A percentile compares a stretch with the other conserved stretches of the same genome.
These are phyloP conservation scores for Watsonalla binaria DNA, from an alignment of 2,888 invertebrate genomes.

Conservation along the genomic window DNA sequence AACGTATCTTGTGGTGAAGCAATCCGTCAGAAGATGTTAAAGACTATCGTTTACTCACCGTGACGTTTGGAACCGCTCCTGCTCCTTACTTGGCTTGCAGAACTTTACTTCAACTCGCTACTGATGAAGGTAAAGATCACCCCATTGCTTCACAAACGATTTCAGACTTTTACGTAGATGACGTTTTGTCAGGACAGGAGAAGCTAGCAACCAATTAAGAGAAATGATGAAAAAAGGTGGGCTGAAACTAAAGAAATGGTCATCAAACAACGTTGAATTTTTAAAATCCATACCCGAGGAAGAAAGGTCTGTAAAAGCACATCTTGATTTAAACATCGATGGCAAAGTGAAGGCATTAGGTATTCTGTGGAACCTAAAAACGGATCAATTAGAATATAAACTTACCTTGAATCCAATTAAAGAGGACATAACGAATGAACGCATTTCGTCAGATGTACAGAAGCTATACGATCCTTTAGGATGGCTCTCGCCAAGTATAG, in stretches of 20 bases:
- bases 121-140: constrained; percentile 9
- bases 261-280: constrained; percentile 5
- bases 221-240: constrained; percentile 7
- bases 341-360: constrained; percentile 17
- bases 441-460: constrained; percentile 10
- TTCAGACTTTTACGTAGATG: constrained; percentile 14
- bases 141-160: constrained; percentile 5
- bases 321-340: constrained; percentile 9
- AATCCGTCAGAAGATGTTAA: no score
- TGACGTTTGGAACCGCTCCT: constrained; percentile 16
- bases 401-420: constrained; percentile 5
- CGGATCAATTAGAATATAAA: constrained; percentile 18
- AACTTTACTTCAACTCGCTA: constrained; percentile 11
- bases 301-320: constrained; percentile 4
- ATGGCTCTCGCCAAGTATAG: constrained; percentile 18
- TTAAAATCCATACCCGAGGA: constrained; percentile 2
- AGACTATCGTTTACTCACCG: background rate
- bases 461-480: constrained; percentile 15
- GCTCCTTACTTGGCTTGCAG: constrained; percentile 13
- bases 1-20: no score
- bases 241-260: constrained; percentile 11
- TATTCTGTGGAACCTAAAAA: constrained; percentile 15
- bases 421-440: constrained; percentile 7
- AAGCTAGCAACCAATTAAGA: constrained; percentile 3
- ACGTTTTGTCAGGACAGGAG: constrained; percentile 10